Percentiles rank a stretch among this genome's conserved stretches.
phyloP scores from a whole-genome alignment of 2,113 vertebrate species.

The Crotophaga sulcirostris region DNA sequence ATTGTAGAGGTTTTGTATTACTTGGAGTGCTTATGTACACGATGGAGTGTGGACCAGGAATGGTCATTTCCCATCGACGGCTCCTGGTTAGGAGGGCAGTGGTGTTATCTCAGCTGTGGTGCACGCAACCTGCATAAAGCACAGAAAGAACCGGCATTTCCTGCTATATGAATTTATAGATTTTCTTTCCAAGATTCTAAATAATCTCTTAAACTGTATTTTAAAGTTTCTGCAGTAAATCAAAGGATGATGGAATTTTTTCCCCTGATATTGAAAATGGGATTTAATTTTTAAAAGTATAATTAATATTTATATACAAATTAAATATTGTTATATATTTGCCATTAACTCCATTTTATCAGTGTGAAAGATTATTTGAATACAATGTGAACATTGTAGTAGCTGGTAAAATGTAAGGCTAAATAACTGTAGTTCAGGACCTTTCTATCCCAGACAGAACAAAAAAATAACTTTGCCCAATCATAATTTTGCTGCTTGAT shows the following conservation, averaged over 20 bases:
- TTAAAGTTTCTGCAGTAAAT: neutral
- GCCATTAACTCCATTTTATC: neutral
- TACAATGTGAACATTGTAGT: neutral
- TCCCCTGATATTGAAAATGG: neutral
- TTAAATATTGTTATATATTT: neutral
- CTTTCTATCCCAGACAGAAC: neutral
- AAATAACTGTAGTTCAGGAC: neutral
- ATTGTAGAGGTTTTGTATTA: neutral
- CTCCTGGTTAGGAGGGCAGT: neutral
- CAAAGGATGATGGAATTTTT: neutral
- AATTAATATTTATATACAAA: neutral
- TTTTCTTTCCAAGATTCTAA: neutral
- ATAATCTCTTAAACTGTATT: neutral
- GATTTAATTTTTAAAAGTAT: neutral
- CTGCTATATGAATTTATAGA: neutral
- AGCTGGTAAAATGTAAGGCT: neutral
- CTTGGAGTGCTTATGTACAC: fast-evolving
- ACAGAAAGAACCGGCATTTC: neutral
- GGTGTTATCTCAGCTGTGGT: neutral
- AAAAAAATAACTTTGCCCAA: neutral
- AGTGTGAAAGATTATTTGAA: neutral
- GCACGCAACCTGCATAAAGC: neutral
- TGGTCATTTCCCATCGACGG: neutral
- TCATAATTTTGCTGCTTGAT: neutral
- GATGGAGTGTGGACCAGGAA: neutral